Evolutionary conservation across 2,888 invertebrate genomes (phyloP).

Genomic region (Caenorhabditis doughertyi): DNA sequence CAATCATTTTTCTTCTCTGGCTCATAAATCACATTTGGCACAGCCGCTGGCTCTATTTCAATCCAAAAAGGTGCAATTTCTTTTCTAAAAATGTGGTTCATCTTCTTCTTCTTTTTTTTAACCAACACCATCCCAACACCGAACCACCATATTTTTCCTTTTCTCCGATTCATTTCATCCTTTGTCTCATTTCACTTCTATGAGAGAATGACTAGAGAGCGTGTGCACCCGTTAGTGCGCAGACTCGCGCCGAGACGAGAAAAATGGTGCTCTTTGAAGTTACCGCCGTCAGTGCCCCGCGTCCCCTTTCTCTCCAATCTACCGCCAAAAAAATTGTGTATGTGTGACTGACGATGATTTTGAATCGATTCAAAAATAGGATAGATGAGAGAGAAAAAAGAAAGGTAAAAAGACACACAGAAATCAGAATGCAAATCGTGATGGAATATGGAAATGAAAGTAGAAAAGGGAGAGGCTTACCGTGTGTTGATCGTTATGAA

Average conservation of each 20-base stretch:
- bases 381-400: not conserved
- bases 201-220: slow-evolving; percentile 24
- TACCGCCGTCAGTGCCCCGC: slow-evolving; percentile 43
- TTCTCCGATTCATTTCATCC: slow-evolving; percentile 46
- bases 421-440: slow-evolving; percentile 30
- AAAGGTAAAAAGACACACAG: no score
- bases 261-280: slow-evolving; percentile 65
- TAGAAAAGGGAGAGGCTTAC: slow-evolving; percentile 63
- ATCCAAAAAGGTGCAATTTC: not conserved
- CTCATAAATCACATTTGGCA: not conserved
- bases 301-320: slow-evolving; percentile 1
- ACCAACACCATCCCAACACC: slow-evolving; percentile 3
- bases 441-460: slow-evolving; percentile 32
- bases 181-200: slow-evolving; percentile 50
- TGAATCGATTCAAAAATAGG: slow-evolving; percentile 1
- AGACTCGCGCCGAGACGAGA: slow-evolving; percentile 55
- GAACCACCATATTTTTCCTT: slow-evolving; percentile 50
- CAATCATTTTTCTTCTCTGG: not conserved
- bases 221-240: slow-evolving; percentile 40
- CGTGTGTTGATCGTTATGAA: slow-evolving; percentile 76
- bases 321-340: slow-evolving; percentile 34
- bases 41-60: not conserved
- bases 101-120: slow-evolving; percentile 13
- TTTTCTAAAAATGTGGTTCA: slow-evolving; percentile 6
- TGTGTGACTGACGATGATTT: not conserved